phyloP scores from a whole-genome alignment of 1,140 invertebrate genomes.

The Geopemphigus sp. region DNA sequence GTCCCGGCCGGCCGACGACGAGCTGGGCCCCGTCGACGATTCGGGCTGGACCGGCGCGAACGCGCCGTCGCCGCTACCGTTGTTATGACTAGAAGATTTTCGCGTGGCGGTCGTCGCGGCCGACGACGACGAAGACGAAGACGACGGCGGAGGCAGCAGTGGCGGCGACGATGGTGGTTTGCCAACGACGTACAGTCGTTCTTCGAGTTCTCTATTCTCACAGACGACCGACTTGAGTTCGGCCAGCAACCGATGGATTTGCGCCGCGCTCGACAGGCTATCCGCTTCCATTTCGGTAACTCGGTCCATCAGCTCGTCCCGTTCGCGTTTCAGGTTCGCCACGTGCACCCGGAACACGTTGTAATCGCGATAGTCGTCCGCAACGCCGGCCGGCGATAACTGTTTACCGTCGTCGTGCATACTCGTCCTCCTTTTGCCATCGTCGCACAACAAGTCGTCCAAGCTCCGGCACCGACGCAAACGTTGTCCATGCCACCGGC shows the following conservation, averaged over 20 bases:
- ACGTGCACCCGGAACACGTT: slow-evolving; percentile 51
- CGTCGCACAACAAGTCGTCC: slow-evolving; percentile 2
- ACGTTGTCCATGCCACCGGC: background rate
- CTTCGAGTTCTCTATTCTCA: slow-evolving; percentile 64
- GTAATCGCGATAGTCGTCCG: slow-evolving; percentile 24
- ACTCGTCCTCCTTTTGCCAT: background rate
- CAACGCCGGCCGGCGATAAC: background rate
- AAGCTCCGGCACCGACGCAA: slow-evolving; percentile 38
- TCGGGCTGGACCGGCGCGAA: slow-evolving; percentile 53
- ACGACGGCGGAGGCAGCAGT: too few species aligned
- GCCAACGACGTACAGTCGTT: too few species aligned
- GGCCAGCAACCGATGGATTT: slow-evolving; percentile 64
- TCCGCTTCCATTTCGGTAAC: slow-evolving; percentile 72
- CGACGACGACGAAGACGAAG: slow-evolving; percentile 53
- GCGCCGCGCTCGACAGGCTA: slow-evolving; percentile 63
- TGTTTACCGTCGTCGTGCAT: background rate
- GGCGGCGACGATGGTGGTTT: too few species aligned
- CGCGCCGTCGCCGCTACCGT: slow-evolving; percentile 51
- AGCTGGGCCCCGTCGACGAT: slow-evolving; percentile 21
- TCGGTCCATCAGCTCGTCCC: slow-evolving; percentile 68
- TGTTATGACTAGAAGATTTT: slow-evolving; percentile 40
- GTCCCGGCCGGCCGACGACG: slow-evolving; percentile 12
- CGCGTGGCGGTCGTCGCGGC: slow-evolving; percentile 33
- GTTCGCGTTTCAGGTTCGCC: slow-evolving; percentile 63
- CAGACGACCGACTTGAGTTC: slow-evolving; percentile 62